Conservation (phyloP, 2,888 invertebrate genomes). For the Euzophera pinguis region DNA sequence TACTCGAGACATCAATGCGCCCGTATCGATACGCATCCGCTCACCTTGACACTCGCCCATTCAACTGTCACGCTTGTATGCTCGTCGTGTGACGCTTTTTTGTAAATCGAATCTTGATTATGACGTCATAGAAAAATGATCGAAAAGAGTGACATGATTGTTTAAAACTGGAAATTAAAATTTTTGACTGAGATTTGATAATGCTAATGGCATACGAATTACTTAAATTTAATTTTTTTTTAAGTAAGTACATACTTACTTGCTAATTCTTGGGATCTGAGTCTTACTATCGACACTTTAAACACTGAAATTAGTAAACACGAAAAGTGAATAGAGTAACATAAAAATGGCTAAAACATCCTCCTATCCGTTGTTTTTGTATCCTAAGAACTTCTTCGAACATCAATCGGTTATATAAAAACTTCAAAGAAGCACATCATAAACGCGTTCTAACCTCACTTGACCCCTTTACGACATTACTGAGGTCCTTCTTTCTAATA, state of each 20-base stretch:
- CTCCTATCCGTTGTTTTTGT: constrained; percentile 3
- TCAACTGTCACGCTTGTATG: constrained; percentile 14
- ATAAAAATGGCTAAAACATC: not conserved
- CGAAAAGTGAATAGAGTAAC: not conserved
- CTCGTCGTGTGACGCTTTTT: constrained; percentile 10
- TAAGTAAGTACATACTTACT: too few species aligned
- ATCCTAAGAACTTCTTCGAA: constrained; percentile 19
- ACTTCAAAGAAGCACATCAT: constrained; percentile 42
- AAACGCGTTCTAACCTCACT: constrained; percentile 44
- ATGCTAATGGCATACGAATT: too few species aligned
- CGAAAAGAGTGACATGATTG: not conserved
- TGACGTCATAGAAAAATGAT: constrained; percentile 1
- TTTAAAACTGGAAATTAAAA: too few species aligned
- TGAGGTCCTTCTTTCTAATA: constrained; percentile 57
- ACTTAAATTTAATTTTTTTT: too few species aligned
- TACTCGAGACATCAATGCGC: constrained; percentile 34
- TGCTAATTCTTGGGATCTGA: too few species aligned
- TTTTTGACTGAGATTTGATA: not conserved
- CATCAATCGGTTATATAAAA: constrained; percentile 34
- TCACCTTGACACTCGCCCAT: constrained; percentile 27
- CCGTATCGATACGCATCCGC: constrained; percentile 39
- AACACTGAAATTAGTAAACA: too few species aligned
- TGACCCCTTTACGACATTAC: constrained; percentile 64
- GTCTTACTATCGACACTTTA: too few species aligned
- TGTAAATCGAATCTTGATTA: constrained; percentile 5